phyloP scores from a whole-genome alignment of 2,888 invertebrate species.

The Cosmia trapezina region DNA sequence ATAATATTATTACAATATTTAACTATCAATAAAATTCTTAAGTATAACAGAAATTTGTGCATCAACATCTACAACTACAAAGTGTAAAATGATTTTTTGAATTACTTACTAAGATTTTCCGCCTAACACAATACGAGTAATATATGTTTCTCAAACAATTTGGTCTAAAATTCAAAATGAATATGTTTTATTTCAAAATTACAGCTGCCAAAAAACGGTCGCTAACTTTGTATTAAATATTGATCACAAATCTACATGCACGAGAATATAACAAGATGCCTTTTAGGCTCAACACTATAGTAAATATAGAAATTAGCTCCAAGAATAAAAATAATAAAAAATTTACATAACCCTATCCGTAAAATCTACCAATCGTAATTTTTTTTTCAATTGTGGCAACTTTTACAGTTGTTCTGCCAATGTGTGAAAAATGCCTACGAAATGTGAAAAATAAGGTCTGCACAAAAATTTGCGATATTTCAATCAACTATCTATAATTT shows the following conservation, averaged over 20 bases:
- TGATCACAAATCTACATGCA: conserved; percentile 18
- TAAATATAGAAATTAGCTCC: conserved; percentile 6
- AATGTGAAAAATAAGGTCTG: conserved; percentile 11
- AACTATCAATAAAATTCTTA: conserved; percentile 72
- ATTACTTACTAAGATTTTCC: conserved; percentile 77
- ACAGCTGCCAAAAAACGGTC: conserved; percentile 8
- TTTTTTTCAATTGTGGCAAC: conserved; percentile 16
- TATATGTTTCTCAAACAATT: conserved; percentile 50
- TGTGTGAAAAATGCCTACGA: neutral
- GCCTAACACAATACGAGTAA: conserved; percentile 66
- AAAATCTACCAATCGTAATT: conserved; percentile 31
- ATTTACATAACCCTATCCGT: neutral
- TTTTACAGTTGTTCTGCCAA: conserved; percentile 5
- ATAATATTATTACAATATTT: conserved; percentile 72
- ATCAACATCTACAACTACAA: conserved; percentile 86
- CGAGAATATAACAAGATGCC: conserved; percentile 42
- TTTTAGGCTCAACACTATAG: conserved; percentile 47
- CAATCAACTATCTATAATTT: conserved; percentile 31
- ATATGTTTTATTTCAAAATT: conserved; percentile 1
- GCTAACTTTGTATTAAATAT: conserved; percentile 22
- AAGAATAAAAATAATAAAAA: neutral
- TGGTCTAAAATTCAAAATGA: conserved; percentile 6
- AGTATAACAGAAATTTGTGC: conserved; percentile 83
- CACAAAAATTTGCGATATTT: conserved; percentile 30
- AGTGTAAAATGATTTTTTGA: conserved; percentile 75